These are phyloP conservation scores for Onychomys torridus DNA, from an alignment of 2,797 vertebrate species.

Conservation along the genomic window DNA sequence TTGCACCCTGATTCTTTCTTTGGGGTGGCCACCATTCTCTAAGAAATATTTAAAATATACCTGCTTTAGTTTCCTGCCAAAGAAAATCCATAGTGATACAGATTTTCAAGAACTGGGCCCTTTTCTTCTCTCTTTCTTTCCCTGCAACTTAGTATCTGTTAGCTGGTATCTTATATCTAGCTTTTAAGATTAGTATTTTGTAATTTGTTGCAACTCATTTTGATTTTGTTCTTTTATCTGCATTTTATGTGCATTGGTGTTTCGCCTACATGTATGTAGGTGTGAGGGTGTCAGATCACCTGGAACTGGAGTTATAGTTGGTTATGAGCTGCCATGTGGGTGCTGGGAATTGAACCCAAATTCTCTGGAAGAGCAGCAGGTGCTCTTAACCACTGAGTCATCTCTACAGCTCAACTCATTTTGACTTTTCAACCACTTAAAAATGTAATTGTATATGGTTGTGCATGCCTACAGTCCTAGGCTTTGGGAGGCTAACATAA, in stretches of 20 bases:
- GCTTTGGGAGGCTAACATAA: not conserved
- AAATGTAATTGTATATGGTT: not conserved
- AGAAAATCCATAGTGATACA: not conserved
- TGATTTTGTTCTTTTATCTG: not conserved
- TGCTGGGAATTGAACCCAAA: not conserved
- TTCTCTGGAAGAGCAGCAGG: not conserved
- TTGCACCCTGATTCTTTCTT: not conserved
- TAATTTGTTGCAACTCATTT: not conserved
- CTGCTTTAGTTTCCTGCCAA: not conserved
- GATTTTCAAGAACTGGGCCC: not conserved
- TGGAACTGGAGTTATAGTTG: not conserved
- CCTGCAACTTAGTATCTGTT: not conserved
- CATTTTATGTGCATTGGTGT: not conserved
- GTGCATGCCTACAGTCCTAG: not conserved
- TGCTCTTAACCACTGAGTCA: not conserved
- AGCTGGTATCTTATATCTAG: not conserved
- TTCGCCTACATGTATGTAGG: not conserved
- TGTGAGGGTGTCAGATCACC: not conserved
- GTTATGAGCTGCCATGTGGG: not conserved
- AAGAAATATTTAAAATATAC: not conserved
- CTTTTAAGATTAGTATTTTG: not conserved
- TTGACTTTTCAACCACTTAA: not conserved
- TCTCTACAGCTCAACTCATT: not conserved
- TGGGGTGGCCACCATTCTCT: not conserved
- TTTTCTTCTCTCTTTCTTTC: not conserved